Conservation (phyloP, 1,140 invertebrate species). For the Drosophila erecta region DNA sequence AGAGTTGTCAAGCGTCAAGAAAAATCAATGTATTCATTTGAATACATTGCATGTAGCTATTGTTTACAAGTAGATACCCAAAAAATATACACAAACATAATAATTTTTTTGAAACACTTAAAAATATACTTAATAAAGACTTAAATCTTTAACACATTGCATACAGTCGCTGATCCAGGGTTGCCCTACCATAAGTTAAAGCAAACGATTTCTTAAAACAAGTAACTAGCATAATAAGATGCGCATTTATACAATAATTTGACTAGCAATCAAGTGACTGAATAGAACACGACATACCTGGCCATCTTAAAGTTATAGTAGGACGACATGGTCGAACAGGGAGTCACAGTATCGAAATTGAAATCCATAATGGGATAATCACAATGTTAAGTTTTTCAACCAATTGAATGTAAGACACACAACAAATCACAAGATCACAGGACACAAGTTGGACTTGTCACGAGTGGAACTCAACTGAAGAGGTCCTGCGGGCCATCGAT, state of each 20-base stretch:
- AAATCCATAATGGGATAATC: conserved; percentile 62
- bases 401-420: conserved; percentile 45
- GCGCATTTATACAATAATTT: conserved; percentile 46
- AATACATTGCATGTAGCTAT: not conserved
- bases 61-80: no score
- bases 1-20: conserved; percentile 1
- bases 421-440: conserved; percentile 45
- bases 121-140: conserved; percentile 1
- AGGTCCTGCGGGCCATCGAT: not conserved
- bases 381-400: conserved; percentile 15
- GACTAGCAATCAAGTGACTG: not conserved
- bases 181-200: not conserved
- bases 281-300: conserved; percentile 58
- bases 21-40: not conserved
- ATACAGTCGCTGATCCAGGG: conserved; percentile 23
- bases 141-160: conserved; percentile 16
- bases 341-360: conserved; percentile 55
- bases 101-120: not conserved
- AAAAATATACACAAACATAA: not conserved
- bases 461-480: conserved; percentile 76
- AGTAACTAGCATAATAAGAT: conserved; percentile 18
- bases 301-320: conserved; percentile 66
- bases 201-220: conserved; percentile 4
- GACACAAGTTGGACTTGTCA: conserved; percentile 74
- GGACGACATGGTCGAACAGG: conserved; percentile 70